Evolutionary conservation across 1,140 invertebrate species (phyloP), one percentile per base, ranked within the genome.

Genomic region (Drosophila kikkawai): DNA sequence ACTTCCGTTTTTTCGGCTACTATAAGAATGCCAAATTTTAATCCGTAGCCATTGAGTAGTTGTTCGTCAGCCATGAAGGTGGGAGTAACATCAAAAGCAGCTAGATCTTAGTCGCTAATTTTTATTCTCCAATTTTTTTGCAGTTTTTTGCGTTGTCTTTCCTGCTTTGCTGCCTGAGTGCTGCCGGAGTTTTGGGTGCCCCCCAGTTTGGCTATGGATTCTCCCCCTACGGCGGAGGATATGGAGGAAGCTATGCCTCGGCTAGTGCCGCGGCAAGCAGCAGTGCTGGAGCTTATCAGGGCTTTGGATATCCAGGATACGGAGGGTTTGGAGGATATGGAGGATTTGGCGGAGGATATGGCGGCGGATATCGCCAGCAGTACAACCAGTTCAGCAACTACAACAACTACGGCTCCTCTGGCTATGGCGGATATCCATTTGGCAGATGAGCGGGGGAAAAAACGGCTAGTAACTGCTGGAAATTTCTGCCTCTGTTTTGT

Each of bases 171-270:
- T 79, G 48, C 17, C 63, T 88, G 26, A 17, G 26, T 26, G 17
- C 53, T 5, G 32, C 32, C n/a, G 19, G 58, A 39, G 53, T 41
- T 6, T 44, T 68, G 26, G 32, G 44, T 60, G 84, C 69, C 13
- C 85, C 84, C 32, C 84, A 88, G 36, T 87, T 53, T 19, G 82
- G 83, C 1, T 87, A 87, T 37, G 85, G 85, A 11, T 91, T 86
- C 48, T 53, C 81, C 0, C 87, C 83, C 17, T 90, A 65, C 29
- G 79, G 64, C 5, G 85, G 81, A 29, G 87, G 85, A 50, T 80
- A 81, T 44, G 74, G 79, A 22, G 69, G 69, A 9, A 79, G 76
- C 45, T 90, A 75, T 47, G 65, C 44, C 7, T 55, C 69, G 4
- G 55, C 59, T 4, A 68, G 79, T 63, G 84, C 85, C 1, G 61